Evolutionary conservation across 1,140 invertebrate genomes (phyloP), one percentile per base, ranked within the genome.

Genomic region (Cyclina sinensis): DNA sequence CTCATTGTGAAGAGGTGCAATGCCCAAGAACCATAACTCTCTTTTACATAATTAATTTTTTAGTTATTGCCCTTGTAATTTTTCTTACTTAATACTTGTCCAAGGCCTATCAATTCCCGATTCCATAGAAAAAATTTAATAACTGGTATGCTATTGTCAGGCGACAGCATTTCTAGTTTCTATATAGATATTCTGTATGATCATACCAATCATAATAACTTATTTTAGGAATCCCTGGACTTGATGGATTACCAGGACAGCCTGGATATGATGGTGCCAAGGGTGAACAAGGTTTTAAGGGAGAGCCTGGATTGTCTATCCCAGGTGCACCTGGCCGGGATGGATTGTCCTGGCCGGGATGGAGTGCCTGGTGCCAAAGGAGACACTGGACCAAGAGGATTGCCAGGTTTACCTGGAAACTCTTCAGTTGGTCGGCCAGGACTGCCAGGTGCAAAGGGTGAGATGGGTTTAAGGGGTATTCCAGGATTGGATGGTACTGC

Each of bases 231-330:
- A 73, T 91, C 35, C 65, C 89, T 76, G 92, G 92, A 62, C 27
- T 91, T 57, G 91, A 93, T 90, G 92, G 92, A 18, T 73, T 88
- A 48, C 90, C 89, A 46, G 92, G 93, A 46, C 59, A 83, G 16
- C 88, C 91, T 16, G 94, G 94, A 43, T 68, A 88, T 30, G 65
- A 91, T n/a, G 95, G 94, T 73, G 74, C 80, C 16, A 92, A 90
- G 46, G 93, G 93, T 81, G 91, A 91, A 39, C 84, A 82, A 46
- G 93, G 92, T 14, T 54, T 89, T 0, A 89, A 90, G 24, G 92
- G 92, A 85, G 91, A 91, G 37, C 78, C 90, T 37, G 92, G 92
- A 48, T 32, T 73, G 35, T 80, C 90, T n/a, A 90, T 93, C 54
- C 89, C 89, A 74, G 92, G 92, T 43, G 70, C 70, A n/a, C 57